Evolutionary conservation across 2,113 vertebrate genomes (phyloP), one percentile per base, ranked within the genome.

Genomic region (Chionodraco myersi): DNA sequence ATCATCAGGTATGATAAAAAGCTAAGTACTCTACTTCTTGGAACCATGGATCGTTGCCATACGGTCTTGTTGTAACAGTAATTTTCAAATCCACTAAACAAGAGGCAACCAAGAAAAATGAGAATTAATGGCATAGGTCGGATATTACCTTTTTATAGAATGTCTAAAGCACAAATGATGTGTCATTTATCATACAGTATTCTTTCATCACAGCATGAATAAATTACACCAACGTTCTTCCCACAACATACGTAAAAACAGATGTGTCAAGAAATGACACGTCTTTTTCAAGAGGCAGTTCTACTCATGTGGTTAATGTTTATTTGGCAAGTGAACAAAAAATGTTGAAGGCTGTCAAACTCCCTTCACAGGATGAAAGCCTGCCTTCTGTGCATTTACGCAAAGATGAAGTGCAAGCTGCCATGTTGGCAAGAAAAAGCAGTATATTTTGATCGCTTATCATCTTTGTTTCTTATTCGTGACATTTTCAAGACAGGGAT

Each of bases 301-400:
- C 21, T 56, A 63, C 82, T 79, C 54, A 65, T 79, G 74, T 13
- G 26, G 54, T n/a, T 77, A 62, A 57, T 72, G 69, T 86, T 87
- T 62, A 71, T 75, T 80, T 88, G 70, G 70, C 74, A 81, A 62
- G 54, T 30, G 45, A 76, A 58, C 47, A 52, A 72, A 74, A 86
- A 83, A 89, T 72, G 80, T 53, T 67, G 62, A 83, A 85, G 79
- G 41, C 79, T 80, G 64, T 89, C 79, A 89, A 76, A 72, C 45
- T 82, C 48, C 14, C 59, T 30, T 54, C 77, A 63, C 70, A 84
- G 76, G 77, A 87, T 57, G 67, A 67, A 83, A 75, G 82, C 53
- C 75, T 72, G 86, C 87, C 87, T 69, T 87, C 87, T 91, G 90
- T 90, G 87, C 77, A 74, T 89, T 89, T 87, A 85, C 80, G 56